phyloP scores from a whole-genome alignment of 1,140 invertebrate species.

The Artemia franciscana region DNA sequence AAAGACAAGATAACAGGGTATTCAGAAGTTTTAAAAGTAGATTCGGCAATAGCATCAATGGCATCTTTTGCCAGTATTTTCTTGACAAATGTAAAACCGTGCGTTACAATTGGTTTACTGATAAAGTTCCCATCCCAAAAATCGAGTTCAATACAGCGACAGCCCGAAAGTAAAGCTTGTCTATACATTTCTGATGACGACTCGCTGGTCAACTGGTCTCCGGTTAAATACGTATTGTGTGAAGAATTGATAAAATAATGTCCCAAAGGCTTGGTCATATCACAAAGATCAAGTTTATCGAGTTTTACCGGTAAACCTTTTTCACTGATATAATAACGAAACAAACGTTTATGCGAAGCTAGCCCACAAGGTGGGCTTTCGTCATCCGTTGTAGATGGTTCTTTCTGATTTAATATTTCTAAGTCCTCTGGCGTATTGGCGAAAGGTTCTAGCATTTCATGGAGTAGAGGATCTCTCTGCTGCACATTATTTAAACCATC shows the following conservation, averaged over 20 bases:
- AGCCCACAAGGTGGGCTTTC: slow-evolving; percentile 28
- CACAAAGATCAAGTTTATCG: slow-evolving; percentile 66
- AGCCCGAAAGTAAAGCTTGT: slow-evolving; percentile 73
- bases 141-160: slow-evolving; percentile 89
- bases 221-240: slow-evolving; percentile 91
- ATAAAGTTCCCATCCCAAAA: slow-evolving; percentile 79
- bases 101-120: slow-evolving; percentile 76
- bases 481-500: slow-evolving; percentile 83
- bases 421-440: slow-evolving; percentile 57
- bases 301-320: slow-evolving; percentile 78
- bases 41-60: slow-evolving; percentile 85
- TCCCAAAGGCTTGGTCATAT: slow-evolving; percentile 84
- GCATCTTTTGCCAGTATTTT: slow-evolving; percentile 88
- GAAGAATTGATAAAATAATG: slow-evolving; percentile 98
- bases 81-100: slow-evolving; percentile 91
- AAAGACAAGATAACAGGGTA: slow-evolving; percentile 89
- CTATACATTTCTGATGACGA: slow-evolving; percentile 92
- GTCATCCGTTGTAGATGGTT: slow-evolving; percentile 62
- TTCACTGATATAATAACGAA: slow-evolving; percentile 81
- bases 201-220: slow-evolving; percentile 82
- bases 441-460: slow-evolving; percentile 91
- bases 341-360: slow-evolving; percentile 69
- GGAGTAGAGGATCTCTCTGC: slow-evolving; percentile 84
- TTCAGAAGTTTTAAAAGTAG: slow-evolving; percentile 92
- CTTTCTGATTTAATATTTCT: slow-evolving; percentile 72